Evolutionary conservation across 2,113 vertebrate genomes (phyloP), one percentile per base, ranked within the genome.

Genomic region (Himantopus leucocephalus): DNA sequence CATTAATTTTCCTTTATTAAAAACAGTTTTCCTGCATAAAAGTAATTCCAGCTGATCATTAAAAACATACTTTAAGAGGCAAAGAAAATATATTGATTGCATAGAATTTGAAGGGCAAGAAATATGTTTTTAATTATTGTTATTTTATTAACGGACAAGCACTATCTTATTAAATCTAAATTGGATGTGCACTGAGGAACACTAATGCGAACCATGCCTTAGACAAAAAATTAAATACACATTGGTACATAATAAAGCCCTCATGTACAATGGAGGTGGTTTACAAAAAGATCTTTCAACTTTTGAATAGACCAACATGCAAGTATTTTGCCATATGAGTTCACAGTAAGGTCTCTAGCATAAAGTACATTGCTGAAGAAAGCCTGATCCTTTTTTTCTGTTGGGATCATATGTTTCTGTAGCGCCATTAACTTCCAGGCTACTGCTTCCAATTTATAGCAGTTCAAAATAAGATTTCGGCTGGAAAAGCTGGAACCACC

Each of bases 91-190:
- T 43, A 93, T 43, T 77, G 85, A 85, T 79, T 87, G 29, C 50
- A 81, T 58, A 76, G 30, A 75, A 91, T 90, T 68, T 92, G 60
- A 97, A 92, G 63, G 19, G 80, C 41, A 95, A 97, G 77, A 98
- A 97, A 96, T 83, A 94, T 48, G 50, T 30, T 97, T 97, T 95
- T 73, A 85, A 94, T 97, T 92, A 82, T 62, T 35, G 64, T 41
- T 79, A 58, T 95, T 94, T 95, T 96, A 95, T 94, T 96, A 97
- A 96, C 8, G 53, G 96, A 96, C 30, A 62, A 88, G 76, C 10
- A 26, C 56, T 94, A 70, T 95, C 94, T 97, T 96, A 93, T 96
- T 97, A 92, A 98, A 96, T 87, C 76, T 95, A 96, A 96, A 90
- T 70, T 94, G 92, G 92, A 92, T 94, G 53, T 88, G 55, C 82